Evolutionary conservation across 2,888 invertebrate genomes (phyloP).

Genomic region (Dryomyza anilis): DNA sequence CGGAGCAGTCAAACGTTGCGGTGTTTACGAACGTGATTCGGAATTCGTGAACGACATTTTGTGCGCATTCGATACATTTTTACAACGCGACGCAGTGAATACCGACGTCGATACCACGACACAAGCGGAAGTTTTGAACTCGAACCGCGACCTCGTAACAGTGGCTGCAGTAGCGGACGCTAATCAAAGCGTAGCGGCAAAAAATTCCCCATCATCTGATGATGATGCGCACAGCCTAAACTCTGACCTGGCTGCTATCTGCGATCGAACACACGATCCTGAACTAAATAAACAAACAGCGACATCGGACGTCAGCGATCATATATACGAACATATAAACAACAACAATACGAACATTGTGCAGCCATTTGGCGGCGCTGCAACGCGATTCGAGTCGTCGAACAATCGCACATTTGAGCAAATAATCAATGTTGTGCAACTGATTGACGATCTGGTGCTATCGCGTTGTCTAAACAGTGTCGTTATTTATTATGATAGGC

Average conservation of each 20-base stretch:
- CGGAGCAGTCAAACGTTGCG: slow-evolving; percentile 47
- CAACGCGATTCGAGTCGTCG: neutral
- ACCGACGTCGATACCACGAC: neutral
- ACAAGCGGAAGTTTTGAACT: neutral
- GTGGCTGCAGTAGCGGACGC: neutral
- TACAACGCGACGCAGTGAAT: slow-evolving; percentile 34
- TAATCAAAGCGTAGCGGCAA: neutral
- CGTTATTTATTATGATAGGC: slow-evolving; percentile 41
- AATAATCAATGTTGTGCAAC: slow-evolving; percentile 34
- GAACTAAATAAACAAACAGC: neutral
- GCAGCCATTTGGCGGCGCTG: neutral
- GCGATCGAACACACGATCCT: neutral
- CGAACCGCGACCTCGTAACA: neutral
- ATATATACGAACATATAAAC: too few relatives aligned
- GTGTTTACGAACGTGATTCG: slow-evolving; percentile 52
- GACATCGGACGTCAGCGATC: too few relatives aligned
- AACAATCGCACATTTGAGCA: slow-evolving; percentile 14
- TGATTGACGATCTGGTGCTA: slow-evolving; percentile 37
- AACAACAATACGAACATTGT: too few relatives aligned
- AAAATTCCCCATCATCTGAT: neutral
- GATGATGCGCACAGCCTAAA: neutral
- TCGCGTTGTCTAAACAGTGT: slow-evolving; percentile 43
- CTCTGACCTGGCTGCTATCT: too few relatives aligned
- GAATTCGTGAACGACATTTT: slow-evolving; percentile 54
- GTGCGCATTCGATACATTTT: slow-evolving; percentile 44